A percentile compares a stretch with the other conserved stretches of the same genome.
Conservation (phyloP, 2,888 invertebrate genomes). For the Leucophenga maculata region DNA sequence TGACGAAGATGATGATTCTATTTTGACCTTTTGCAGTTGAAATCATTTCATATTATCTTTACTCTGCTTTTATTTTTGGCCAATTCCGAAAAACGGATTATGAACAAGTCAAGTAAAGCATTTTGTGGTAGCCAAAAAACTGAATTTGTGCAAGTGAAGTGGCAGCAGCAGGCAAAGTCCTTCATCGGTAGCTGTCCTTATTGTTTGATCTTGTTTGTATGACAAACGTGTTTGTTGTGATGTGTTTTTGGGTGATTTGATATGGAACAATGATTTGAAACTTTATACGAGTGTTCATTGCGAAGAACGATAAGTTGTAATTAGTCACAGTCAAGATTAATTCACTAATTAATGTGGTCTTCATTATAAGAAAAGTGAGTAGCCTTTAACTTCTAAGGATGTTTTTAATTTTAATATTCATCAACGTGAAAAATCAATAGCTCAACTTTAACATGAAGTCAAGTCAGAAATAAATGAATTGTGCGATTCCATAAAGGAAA, state of each 20-base stretch:
- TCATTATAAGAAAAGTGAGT: too few relatives aligned
- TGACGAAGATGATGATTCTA: slow-evolving; percentile 3
- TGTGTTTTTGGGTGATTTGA: background rate
- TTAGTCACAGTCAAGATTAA: background rate
- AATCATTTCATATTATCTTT: background rate
- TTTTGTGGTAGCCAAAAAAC: background rate
- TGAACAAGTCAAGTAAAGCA: slow-evolving; percentile 9
- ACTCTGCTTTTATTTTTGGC: background rate
- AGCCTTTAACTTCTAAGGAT: too few relatives aligned
- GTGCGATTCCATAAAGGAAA: too few relatives aligned
- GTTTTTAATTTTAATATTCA: too few relatives aligned
- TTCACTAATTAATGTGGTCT: slow-evolving; percentile 12
- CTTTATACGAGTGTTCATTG: too few relatives aligned
- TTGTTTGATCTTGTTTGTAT: background rate
- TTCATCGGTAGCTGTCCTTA: slow-evolving; percentile 1
- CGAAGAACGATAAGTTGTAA: too few relatives aligned
- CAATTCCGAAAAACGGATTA: background rate
- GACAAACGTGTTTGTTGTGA: background rate
- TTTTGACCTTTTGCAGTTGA: slow-evolving; percentile 10
- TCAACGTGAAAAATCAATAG: too few relatives aligned
- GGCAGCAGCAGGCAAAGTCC: background rate
- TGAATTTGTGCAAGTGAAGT: background rate
- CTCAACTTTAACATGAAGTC: too few relatives aligned
- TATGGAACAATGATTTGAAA: background rate
- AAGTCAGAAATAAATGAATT: too few relatives aligned